Evolutionary conservation across 1,140 invertebrate genomes (phyloP).

Genomic region (Drosophila lini): DNA sequence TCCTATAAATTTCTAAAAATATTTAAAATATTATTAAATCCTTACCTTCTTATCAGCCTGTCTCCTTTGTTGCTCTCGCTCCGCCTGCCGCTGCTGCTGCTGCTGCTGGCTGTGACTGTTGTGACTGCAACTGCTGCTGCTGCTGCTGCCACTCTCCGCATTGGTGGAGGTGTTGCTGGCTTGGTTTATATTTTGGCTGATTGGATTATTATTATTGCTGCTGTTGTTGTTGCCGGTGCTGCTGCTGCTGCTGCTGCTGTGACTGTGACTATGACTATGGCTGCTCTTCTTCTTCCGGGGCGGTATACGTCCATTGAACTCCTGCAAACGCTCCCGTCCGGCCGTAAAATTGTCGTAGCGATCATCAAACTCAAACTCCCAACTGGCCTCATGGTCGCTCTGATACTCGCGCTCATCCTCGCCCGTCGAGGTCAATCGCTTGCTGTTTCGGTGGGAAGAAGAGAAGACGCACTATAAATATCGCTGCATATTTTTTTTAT

Average conservation of each 20-base stretch:
- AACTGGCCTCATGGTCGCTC: constrained; percentile 83
- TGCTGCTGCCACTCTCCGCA: constrained; percentile 31
- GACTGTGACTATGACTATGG: constrained; percentile 27
- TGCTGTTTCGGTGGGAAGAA: constrained; percentile 46
- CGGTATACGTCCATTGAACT: constrained; percentile 83
- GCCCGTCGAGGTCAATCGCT: constrained; percentile 81
- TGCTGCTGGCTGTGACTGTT: constrained; percentile 21
- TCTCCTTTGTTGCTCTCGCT: constrained; percentile 20
- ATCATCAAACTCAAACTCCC: constrained; percentile 81
- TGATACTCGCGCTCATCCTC: constrained; percentile 83
- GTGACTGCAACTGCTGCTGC: constrained; percentile 1
- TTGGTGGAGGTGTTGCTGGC: constrained; percentile 1
- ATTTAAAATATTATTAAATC: no score
- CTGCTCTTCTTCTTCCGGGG: constrained; percentile 82
- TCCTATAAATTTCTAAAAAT: no score
- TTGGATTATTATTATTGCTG: constrained; percentile 23
- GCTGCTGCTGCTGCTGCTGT: constrained; percentile 7
- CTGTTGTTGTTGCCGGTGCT: constrained; percentile 2
- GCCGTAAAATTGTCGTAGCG: constrained; percentile 81
- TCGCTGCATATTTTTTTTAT: constrained; percentile 12
- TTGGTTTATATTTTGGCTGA: constrained; percentile 22
- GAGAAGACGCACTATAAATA: constrained; percentile 35
- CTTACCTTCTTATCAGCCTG: constrained; percentile 62
- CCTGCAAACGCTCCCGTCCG: constrained; percentile 80
- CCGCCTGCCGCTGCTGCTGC: constrained; percentile 35